These are phyloP conservation scores for Meriones unguiculatus DNA, from an alignment of 2,113 vertebrate genomes.

Conservation along the genomic window DNA sequence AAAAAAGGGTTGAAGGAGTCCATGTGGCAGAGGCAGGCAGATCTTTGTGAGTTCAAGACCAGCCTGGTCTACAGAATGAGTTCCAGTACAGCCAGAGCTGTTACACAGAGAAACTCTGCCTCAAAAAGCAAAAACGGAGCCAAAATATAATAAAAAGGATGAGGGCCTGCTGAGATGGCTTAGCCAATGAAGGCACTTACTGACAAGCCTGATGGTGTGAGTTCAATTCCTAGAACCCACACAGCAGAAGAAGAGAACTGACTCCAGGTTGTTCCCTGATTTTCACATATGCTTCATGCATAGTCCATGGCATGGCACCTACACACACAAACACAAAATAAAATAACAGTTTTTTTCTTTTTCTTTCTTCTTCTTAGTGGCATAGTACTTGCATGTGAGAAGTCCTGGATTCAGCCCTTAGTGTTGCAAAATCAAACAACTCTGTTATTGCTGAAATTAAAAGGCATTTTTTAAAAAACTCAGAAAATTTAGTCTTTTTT, in stretches of 20 bases:
- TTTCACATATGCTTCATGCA: neutral
- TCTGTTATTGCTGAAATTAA: neutral
- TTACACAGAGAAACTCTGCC: too few relatives aligned
- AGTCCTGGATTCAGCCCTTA: neutral
- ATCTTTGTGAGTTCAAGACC: too few relatives aligned
- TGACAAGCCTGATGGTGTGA: neutral
- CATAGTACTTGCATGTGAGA: neutral
- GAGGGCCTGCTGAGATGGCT: neutral
- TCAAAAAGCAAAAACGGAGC: too few relatives aligned
- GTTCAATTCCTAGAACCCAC: neutral
- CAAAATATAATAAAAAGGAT: neutral
- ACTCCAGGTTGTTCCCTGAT: neutral
- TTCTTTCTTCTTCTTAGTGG: neutral
- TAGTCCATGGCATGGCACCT: too few relatives aligned
- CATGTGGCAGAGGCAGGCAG: too few relatives aligned
- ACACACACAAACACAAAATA: too few relatives aligned
- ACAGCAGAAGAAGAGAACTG: neutral
- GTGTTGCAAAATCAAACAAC: neutral
- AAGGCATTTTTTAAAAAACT: neutral
- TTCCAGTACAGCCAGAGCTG: too few relatives aligned
- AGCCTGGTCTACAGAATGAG: too few relatives aligned
- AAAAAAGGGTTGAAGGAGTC: too few relatives aligned
- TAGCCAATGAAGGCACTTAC: neutral
- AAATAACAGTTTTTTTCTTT: neutral
- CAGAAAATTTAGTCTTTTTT: neutral